These are phyloP conservation scores for Drosophila atripex DNA, from an alignment of 2,888 invertebrate genomes.

Conservation along the genomic window DNA sequence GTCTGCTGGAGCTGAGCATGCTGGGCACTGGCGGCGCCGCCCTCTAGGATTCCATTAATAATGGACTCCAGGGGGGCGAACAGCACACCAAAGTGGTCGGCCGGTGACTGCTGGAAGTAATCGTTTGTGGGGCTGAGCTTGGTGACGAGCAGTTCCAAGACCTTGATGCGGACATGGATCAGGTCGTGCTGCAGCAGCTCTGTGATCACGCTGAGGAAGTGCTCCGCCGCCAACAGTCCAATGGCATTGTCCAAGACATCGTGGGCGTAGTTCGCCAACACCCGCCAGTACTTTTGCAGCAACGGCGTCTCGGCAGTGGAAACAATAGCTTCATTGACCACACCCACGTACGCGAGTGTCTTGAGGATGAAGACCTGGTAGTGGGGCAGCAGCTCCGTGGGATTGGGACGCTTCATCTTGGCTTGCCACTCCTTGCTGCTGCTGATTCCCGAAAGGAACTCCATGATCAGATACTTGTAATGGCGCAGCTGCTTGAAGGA, in stretches of 20 bases:
- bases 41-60: constrained; percentile 85
- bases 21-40: constrained; percentile 84
- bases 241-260: constrained; percentile 92
- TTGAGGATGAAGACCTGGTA: constrained; percentile 90
- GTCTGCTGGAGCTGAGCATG: constrained; percentile 88
- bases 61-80: constrained; percentile 87
- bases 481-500: constrained; percentile 91
- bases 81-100: constrained; percentile 85
- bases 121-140: constrained; percentile 89
- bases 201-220: constrained; percentile 91
- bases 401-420: constrained; percentile 86
- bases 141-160: constrained; percentile 92
- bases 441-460: constrained; percentile 89
- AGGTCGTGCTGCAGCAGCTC: constrained; percentile 89
- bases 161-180: constrained; percentile 89
- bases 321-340: constrained; percentile 86
- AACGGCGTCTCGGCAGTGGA: constrained; percentile 83
- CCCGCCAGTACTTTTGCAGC: constrained; percentile 91
- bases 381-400: constrained; percentile 85
- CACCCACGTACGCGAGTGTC: constrained; percentile 88
- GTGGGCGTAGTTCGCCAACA: constrained; percentile 90
- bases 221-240: constrained; percentile 90
- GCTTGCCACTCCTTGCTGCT: constrained; percentile 88
- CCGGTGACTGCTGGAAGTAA: constrained; percentile 86
- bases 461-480: constrained; percentile 91